A percentile compares a stretch with the other conserved stretches of the same genome.
Evolutionary conservation across 1,140 invertebrate genomes (phyloP).

Genomic region (Magallana gigas): DNA sequence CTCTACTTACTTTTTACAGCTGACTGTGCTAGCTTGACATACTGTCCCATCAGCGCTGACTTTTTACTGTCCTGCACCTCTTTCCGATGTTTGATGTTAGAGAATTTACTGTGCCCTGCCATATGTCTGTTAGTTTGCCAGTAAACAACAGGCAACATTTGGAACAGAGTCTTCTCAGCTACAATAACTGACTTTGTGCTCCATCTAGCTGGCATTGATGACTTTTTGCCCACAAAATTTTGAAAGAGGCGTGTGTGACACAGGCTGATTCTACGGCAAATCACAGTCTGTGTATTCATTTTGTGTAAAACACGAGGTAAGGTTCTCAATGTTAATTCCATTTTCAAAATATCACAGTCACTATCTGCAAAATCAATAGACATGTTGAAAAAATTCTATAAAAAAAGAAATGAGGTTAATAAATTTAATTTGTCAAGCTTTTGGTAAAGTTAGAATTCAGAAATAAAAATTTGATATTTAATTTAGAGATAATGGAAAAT

Average conservation of each 20-base stretch:
- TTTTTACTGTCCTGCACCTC: background rate
- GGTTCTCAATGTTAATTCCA: background rate
- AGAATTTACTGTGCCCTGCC: slow-evolving; percentile 24
- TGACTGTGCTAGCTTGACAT: background rate
- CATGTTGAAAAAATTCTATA: background rate
- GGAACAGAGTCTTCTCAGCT: background rate
- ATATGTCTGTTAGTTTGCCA: slow-evolving; percentile 1
- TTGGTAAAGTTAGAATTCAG: too few relatives aligned
- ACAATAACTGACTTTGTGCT: background rate
- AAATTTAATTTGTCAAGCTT: too few relatives aligned
- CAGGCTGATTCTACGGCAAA: background rate
- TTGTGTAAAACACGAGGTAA: background rate
- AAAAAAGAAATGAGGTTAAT: too few relatives aligned
- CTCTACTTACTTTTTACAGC: background rate
- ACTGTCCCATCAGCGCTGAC: background rate
- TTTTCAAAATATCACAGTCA: background rate
- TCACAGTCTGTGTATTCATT: background rate
- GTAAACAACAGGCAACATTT: background rate
- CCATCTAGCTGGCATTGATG: background rate
- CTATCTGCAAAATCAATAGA: background rate
- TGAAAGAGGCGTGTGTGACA: background rate
- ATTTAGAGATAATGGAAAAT: too few relatives aligned
- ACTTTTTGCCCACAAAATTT: background rate
- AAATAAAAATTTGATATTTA: too few relatives aligned
- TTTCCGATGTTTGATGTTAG: slow-evolving; percentile 34